Evolutionary conservation across 2,888 invertebrate genomes (phyloP).

Genomic region (Meteorus colon): DNA sequence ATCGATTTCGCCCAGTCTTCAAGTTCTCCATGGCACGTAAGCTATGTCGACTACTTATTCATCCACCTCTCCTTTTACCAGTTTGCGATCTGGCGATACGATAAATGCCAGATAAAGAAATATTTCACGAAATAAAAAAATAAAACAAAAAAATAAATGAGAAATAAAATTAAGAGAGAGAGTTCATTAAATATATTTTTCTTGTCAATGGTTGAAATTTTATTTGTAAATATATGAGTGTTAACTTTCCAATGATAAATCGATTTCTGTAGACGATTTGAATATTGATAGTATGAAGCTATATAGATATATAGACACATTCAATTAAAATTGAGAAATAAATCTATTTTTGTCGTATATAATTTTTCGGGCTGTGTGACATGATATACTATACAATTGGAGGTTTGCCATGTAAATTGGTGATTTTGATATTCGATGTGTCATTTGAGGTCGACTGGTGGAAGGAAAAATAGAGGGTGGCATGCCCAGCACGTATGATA

Average conservation of each 20-base stretch:
- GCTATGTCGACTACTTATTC: slow-evolving; percentile 28
- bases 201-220: slow-evolving; percentile 4
- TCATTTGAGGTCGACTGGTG: too few species aligned
- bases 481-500: too few species aligned
- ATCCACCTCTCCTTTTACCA: slow-evolving; percentile 9
- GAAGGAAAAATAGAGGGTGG: too few species aligned
- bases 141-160: not conserved
- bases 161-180: not conserved
- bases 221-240: not conserved
- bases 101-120: slow-evolving; percentile 22
- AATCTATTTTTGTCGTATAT: not conserved
- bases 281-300: not conserved
- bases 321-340: not conserved
- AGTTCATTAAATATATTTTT: not conserved
- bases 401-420: too few species aligned
- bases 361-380: not conserved
- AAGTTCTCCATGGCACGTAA: slow-evolving; percentile 38
- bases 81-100: slow-evolving; percentile 20
- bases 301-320: not conserved
- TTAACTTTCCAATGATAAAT: not conserved
- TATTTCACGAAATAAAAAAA: not conserved
- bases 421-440: too few species aligned
- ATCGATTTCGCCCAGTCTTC: slow-evolving; percentile 50
- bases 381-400: too few species aligned
- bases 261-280: not conserved